Base-by-base conservation (phyloP, 2,797 vertebrate genomes). In the Buceros bicornis region DNA sequence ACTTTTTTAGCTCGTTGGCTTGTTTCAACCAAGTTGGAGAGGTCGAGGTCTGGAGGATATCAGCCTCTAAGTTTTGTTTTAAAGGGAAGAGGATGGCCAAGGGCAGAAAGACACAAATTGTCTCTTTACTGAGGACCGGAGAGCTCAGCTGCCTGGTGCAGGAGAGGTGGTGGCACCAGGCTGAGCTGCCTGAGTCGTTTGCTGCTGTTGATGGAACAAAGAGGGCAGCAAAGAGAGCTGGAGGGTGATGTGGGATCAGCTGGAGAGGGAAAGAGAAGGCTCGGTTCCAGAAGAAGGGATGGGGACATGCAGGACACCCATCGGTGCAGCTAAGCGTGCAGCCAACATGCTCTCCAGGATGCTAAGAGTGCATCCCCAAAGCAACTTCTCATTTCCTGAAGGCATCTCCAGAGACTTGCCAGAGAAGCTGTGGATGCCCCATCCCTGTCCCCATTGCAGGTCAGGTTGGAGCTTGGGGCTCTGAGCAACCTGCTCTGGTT, bases 11-110 rank as follows among this genome's bases (percentile, higher is more conserved):
- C n/a, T 65, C 14, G 18, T 40, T 0, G 7, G 64, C 62, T 82
- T 16, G 21, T 33, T 72, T 37, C 45, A 83, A 16, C 28, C 33
- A 50, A 74, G 24, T 37, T 1, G 1, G 70, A 19, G 74, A 70
- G 87, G 95, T 87, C 90, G 82, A 93, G 73, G 70, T 71, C 90
- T 81, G 4, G 61, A 51, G 61, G 33, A 77, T 17, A 29, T 54
- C n/a, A 14, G 29, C 48, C 50, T 7, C 10, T 6, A 56, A 64
- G 91, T 61, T 88, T 47, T 64, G 40, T 9, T 77, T 51, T 7
- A 26, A 89, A 80, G 64, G 64, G 13, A 80, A 50, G 28, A 35
- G 82, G 33, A 24, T 7, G 3, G 70, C 7, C 3, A 80, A 80
- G 71, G 58, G 71, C 6, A 8, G 48, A 8, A 82, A 66, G 86